phyloP scores from a whole-genome alignment of 2,113 vertebrate genomes.

The Accipiter cooperii region DNA sequence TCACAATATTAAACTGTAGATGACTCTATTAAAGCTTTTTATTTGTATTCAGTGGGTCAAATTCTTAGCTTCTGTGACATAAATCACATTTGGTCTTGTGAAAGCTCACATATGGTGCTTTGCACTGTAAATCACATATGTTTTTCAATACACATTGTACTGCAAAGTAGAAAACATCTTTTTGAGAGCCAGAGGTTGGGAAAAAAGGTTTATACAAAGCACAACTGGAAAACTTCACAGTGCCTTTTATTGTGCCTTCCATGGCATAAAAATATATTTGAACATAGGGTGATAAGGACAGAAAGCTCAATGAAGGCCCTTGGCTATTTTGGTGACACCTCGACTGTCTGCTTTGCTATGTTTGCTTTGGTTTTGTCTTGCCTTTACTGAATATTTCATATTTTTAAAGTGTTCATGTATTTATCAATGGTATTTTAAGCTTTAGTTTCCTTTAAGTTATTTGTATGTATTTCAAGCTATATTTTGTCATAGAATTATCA shows the following conservation, averaged over 20 bases:
- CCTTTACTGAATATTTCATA: neutral
- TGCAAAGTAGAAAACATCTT: neutral
- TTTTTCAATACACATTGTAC: neutral
- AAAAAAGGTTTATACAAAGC: neutral
- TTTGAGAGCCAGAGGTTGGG: neutral
- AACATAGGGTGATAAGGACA: neutral
- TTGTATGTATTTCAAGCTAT: neutral
- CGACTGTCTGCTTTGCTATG: neutral
- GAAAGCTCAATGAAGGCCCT: neutral
- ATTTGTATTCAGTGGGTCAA: neutral
- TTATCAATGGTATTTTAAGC: neutral
- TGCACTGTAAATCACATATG: neutral
- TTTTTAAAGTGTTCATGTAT: neutral
- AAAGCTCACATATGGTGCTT: neutral
- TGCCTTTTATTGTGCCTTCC: neutral
- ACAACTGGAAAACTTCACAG: neutral
- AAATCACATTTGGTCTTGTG: neutral
- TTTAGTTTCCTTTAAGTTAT: neutral
- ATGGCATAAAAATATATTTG: neutral
- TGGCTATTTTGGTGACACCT: neutral
- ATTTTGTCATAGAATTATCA: neutral
- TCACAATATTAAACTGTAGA: neutral
- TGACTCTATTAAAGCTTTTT: neutral
- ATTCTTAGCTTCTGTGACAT: neutral
- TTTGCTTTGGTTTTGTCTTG: neutral